Percentiles rank a stretch among this genome's conserved stretches.
phyloP scores from a whole-genome alignment of 2,113 vertebrate species.

The Ibidorhyncha struthersii region DNA sequence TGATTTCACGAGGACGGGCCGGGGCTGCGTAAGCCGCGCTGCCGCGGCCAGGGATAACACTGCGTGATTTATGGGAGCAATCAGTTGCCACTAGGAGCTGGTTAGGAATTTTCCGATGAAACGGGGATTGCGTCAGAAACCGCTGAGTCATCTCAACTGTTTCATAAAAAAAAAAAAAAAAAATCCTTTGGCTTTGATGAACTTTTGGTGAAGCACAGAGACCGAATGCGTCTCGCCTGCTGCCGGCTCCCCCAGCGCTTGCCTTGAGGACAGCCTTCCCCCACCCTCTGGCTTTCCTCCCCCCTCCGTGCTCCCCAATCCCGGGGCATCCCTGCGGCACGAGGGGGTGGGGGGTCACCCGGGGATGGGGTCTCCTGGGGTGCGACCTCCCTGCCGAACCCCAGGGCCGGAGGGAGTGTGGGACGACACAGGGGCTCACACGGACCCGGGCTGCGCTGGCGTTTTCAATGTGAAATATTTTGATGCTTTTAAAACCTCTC shows the following conservation, averaged over 20 bases:
- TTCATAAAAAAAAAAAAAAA: neutral
- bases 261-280: neutral
- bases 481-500: conserved; percentile 58
- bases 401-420: neutral
- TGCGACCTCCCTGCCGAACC: neutral
- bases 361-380: neutral
- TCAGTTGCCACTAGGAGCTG: conserved; percentile 59
- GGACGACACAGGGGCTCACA: neutral
- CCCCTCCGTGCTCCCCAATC: neutral
- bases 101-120: conserved; percentile 68
- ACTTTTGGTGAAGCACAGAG: conserved; percentile 22
- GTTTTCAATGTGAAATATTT: conserved; percentile 28
- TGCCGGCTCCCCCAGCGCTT: neutral
- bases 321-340: neutral
- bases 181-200: conserved; percentile 14
- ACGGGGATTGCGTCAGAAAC: conserved; percentile 66
- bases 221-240: neutral
- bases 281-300: neutral
- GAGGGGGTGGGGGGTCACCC: rapidly evolving
- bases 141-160: conserved; percentile 65
- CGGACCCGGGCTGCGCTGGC: neutral
- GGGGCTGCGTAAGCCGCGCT: neutral
- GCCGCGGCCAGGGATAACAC: conserved; percentile 56
- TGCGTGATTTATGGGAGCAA: conserved; percentile 55
- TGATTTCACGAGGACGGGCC: conserved; percentile 13